A percentile compares a stretch with the other conserved stretches of the same genome.
Conservation (phyloP, 1,140 invertebrate species). For the Trialeurodes vaporariorum region DNA sequence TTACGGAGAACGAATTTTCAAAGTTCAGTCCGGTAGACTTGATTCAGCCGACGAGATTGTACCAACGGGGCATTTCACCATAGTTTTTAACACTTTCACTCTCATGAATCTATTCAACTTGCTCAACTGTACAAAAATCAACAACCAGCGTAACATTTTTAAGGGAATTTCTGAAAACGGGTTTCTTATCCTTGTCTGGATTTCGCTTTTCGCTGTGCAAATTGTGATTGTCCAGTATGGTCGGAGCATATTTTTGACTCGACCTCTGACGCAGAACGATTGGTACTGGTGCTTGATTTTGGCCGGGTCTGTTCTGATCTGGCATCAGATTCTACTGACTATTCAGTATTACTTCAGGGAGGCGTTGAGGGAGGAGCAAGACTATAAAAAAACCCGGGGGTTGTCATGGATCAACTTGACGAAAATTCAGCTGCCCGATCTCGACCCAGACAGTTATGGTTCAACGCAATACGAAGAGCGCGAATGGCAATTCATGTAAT, state of each 20-base stretch:
- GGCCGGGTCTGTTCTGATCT: slow-evolving; percentile 87
- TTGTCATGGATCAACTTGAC: background rate
- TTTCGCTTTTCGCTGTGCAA: slow-evolving; percentile 83
- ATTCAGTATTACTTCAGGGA: background rate
- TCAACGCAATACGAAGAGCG: background rate
- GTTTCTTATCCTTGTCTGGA: slow-evolving; percentile 96
- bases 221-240: slow-evolving; percentile 94
- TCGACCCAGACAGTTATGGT: background rate
- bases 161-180: slow-evolving; percentile 93
- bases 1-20: slow-evolving; percentile 73
- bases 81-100: slow-evolving; percentile 99
- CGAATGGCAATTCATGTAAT: background rate
- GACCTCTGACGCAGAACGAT: slow-evolving; percentile 78
- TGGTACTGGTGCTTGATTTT: slow-evolving; percentile 99
- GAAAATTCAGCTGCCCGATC: no score
- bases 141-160: slow-evolving; percentile 96
- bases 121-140: slow-evolving; percentile 98
- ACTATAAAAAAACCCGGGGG: background rate
- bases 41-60: slow-evolving; percentile 43
- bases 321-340: slow-evolving; percentile 68
- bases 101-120: slow-evolving; percentile 99
- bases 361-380: background rate
- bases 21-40: slow-evolving; percentile 73
- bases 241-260: slow-evolving; percentile 91
- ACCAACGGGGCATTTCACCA: slow-evolving; percentile 92